Conservation (phyloP, 2,113 vertebrate genomes). For the Hyperopisus bebe region DNA sequence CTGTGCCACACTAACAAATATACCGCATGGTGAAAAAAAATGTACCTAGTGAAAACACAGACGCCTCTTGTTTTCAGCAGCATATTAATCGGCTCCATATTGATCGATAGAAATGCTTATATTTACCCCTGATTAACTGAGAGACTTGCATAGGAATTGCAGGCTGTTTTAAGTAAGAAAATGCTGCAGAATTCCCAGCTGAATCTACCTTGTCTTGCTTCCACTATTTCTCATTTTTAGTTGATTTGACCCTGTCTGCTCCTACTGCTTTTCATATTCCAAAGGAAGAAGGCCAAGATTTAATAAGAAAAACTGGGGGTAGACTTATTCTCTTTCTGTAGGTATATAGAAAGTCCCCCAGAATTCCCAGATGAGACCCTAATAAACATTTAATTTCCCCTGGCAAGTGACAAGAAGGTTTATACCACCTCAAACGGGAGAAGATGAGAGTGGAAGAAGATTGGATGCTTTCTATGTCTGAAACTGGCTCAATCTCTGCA, state of each 20-base stretch:
- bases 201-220: neutral
- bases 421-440: constrained; percentile 51
- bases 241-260: constrained; percentile 40
- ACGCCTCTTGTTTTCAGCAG: neutral
- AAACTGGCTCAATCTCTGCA: constrained; percentile 19
- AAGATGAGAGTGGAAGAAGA: constrained; percentile 39
- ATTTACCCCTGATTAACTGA: neutral
- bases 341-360: constrained; percentile 40
- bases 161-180: neutral
- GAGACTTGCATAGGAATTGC: neutral
- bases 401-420: constrained; percentile 53
- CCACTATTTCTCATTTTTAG: constrained; percentile 16
- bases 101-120: neutral
- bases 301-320: constrained; percentile 26
- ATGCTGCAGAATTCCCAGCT: neutral
- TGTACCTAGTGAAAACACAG: neutral
- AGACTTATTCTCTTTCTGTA: constrained; percentile 46
- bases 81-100: neutral
- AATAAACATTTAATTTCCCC: constrained; percentile 71
- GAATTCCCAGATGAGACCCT: constrained; percentile 46
- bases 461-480: constrained; percentile 41
- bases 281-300: constrained; percentile 39
- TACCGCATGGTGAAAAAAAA: neutral
- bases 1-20: neutral
- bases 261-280: constrained; percentile 38